Evolutionary conservation across 2,888 invertebrate genomes (phyloP), one percentile per base, ranked within the genome.

Genomic region (Druceiella hillmani): DNA sequence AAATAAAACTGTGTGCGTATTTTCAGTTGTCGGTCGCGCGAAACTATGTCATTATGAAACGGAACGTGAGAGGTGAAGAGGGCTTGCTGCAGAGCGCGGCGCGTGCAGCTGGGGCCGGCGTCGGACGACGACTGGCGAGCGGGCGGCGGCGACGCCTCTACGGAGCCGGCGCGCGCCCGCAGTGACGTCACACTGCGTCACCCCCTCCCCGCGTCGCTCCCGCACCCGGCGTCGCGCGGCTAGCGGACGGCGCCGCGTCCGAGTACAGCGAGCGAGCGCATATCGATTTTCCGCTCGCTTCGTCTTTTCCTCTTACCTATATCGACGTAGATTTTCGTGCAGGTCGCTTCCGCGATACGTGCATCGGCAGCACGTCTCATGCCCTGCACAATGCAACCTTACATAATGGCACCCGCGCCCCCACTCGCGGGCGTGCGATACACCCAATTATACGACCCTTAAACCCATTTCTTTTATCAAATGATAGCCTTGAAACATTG

Each of bases 161-260:
- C 74, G 69, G 75, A 78, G 75, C 73, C 78, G 76, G 74, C 65
- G 62, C 62, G 65, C 75, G 71, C 75, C 66, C 75, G 68, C 76
- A 75, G 75, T 78, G 78, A 77, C 78, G 76, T 79, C 78, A 79
- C 76, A 78, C 79, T 77, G 77, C 78, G 75, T 75, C 74, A 70
- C 74, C 58, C 60, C 52, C 55, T 56, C 56, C 53, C 49, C 59
- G 58, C 49, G 60, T 62, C 66, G 61, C 65, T 62, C 63, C 62
- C 41, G 57, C 49, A 46, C 53, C 55, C 55, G 52, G 50, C 51
- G 45, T 43, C 52, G 48, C 45, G 54, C 52, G 52, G 54, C 57
- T 9, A 44, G 26, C 57, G 50, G 50, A 45, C 50, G 44, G 46
- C 58, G 17, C 13, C 41, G 26, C 50, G 45, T 41, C 26, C 24